A percentile compares a stretch with the other conserved stretches of the same genome.
Evolutionary conservation across 2,888 invertebrate genomes (phyloP).

Genomic region (Standfussiana lucernea): DNA sequence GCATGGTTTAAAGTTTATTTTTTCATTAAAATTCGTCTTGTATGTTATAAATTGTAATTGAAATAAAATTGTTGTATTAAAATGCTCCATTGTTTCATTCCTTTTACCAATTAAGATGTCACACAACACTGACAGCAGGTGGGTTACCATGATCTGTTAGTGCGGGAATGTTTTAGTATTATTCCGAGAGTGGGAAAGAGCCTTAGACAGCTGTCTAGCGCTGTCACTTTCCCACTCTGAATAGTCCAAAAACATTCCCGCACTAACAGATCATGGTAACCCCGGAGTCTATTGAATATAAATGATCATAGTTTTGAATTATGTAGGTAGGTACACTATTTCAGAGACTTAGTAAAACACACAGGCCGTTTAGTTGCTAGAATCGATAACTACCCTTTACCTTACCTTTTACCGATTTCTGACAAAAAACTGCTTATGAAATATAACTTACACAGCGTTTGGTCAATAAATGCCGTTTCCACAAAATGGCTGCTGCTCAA

Average conservation of each 20-base stretch:
- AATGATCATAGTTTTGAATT: background rate
- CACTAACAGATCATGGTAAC: too few species aligned
- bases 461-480: background rate
- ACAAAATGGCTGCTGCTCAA: slow-evolving; percentile 1
- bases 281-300: background rate
- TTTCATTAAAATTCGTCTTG: slow-evolving; percentile 58
- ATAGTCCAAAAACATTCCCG: too few species aligned
- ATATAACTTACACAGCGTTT: background rate
- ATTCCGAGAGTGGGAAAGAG: too few species aligned
- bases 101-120: background rate
- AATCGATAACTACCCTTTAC: background rate
- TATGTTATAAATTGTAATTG: slow-evolving; percentile 66
- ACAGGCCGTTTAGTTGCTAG: background rate
- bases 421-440: background rate
- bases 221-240: too few species aligned
- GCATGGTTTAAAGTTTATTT: slow-evolving; percentile 65
- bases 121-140: slow-evolving; percentile 2
- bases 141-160: too few species aligned
- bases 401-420: background rate
- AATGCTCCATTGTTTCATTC: slow-evolving; percentile 17
- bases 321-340: background rate
- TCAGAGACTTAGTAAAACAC: background rate
- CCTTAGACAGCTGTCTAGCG: too few species aligned
- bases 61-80: slow-evolving; percentile 65
- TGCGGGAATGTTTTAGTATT: too few species aligned